Conservation (phyloP, 1,140 invertebrate species). For the Zaprionus nigranus region DNA sequence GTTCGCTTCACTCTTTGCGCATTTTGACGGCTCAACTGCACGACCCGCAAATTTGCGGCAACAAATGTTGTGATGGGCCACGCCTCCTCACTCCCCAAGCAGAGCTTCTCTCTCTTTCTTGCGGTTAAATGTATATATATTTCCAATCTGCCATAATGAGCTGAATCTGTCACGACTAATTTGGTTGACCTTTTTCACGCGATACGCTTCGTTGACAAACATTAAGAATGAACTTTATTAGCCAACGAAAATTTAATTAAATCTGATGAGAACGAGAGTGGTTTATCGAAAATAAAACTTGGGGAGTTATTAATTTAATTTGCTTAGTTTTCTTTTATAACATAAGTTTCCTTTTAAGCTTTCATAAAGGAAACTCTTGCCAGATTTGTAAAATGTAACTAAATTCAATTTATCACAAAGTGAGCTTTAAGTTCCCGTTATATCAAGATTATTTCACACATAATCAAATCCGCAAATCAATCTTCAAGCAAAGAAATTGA, state of each 20-base stretch:
- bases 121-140: conserved; percentile 6
- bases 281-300: neutral
- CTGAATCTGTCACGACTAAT: conserved; percentile 11
- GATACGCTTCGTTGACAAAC: neutral
- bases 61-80: neutral
- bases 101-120: neutral
- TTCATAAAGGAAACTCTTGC: no score
- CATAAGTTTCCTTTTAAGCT: no score
- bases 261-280: neutral
- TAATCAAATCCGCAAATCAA: no score
- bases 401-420: no score
- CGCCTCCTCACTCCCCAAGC: neutral
- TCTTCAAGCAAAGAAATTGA: no score
- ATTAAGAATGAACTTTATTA: neutral
- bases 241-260: neutral
- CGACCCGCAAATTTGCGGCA: conserved; percentile 33
- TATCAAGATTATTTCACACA: no score
- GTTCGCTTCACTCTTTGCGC: conserved; percentile 3
- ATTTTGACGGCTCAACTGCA: conserved; percentile 27
- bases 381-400: no score
- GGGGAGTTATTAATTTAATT: neutral
- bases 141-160: conserved; percentile 5
- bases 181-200: conserved; percentile 10
- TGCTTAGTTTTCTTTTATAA: neutral
- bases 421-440: no score